phyloP scores from a whole-genome alignment of 2,797 vertebrate genomes.

The Ctenopoma kingsleyae region DNA sequence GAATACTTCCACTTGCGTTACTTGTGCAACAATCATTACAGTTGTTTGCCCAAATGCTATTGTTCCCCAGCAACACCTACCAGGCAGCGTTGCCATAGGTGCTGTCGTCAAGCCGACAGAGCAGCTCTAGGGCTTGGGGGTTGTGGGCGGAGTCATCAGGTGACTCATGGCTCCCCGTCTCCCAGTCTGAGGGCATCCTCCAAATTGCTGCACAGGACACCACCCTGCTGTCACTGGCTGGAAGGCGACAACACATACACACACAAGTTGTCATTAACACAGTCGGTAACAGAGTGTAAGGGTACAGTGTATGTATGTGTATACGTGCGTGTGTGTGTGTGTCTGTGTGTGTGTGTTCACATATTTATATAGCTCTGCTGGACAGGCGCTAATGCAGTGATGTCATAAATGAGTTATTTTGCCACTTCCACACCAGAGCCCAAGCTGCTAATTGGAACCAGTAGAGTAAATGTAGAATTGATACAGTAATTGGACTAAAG shows the following conservation, averaged over 20 bases:
- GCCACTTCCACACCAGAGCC: slow-evolving; percentile 52
- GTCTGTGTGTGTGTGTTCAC: neutral
- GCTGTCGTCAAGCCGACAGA: slow-evolving; percentile 95
- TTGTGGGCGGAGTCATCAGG: slow-evolving; percentile 97
- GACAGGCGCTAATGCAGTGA: slow-evolving; percentile 32
- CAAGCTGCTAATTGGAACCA: slow-evolving; percentile 71
- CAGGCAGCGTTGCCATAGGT: slow-evolving; percentile 92
- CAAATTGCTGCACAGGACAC: slow-evolving; percentile 94
- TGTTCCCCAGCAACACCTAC: slow-evolving; percentile 87
- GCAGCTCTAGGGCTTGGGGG: slow-evolving; percentile 95
- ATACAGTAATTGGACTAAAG: slow-evolving; percentile 74
- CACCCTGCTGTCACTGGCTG: slow-evolving; percentile 94
- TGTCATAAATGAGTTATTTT: slow-evolving; percentile 64
- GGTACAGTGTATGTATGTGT: neutral
- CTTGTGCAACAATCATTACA: neutral
- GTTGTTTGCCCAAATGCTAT: slow-evolving; percentile 14
- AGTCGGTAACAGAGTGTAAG: slow-evolving; percentile 15
- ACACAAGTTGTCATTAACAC: slow-evolving; percentile 32
- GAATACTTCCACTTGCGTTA: slow-evolving; percentile 12
- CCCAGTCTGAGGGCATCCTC: slow-evolving; percentile 97
- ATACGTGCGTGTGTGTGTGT: neutral
- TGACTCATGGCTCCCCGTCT: slow-evolving; percentile 94
- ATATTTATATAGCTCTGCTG: neutral
- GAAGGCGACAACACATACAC: slow-evolving; percentile 59
- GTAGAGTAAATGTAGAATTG: slow-evolving; percentile 63